These are phyloP conservation scores for Numida meleagris DNA, from an alignment of 2,113 vertebrate genomes.

Conservation along the genomic window DNA sequence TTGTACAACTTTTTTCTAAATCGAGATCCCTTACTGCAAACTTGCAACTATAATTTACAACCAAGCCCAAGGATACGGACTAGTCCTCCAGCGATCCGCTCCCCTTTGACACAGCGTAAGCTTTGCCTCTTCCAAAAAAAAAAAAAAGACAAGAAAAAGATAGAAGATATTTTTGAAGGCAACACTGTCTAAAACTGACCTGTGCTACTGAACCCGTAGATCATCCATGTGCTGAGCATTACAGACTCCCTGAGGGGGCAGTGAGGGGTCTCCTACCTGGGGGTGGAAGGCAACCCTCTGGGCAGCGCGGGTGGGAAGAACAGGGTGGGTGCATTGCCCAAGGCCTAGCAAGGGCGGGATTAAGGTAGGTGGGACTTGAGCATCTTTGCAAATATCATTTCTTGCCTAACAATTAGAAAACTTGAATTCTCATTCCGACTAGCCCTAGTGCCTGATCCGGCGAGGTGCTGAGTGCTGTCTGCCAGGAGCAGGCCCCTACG, in stretches of 20 bases:
- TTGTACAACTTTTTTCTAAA: constrained; percentile 7
- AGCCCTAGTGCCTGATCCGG: constrained; percentile 71
- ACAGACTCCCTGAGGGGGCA: not conserved
- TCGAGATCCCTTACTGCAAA: constrained; percentile 39
- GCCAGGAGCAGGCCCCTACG: constrained; percentile 42
- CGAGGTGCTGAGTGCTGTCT: constrained; percentile 69
- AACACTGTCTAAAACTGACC: constrained; percentile 46
- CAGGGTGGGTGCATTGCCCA: not conserved
- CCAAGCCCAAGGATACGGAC: constrained; percentile 43
- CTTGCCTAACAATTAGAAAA: constrained; percentile 70
- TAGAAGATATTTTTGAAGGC: constrained; percentile 59
- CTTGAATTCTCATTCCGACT: constrained; percentile 65
- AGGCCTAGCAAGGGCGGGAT: not conserved
- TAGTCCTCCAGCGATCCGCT: constrained; percentile 21
- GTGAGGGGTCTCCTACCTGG: not conserved
- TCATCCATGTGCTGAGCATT: not conserved
- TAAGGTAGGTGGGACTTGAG: constrained; percentile 35
- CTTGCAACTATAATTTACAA: constrained; percentile 47
- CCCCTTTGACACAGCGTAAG: constrained; percentile 18
- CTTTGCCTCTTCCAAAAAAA: constrained; percentile 44
- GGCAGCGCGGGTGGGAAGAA: not conserved
- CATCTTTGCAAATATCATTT: constrained; percentile 45
- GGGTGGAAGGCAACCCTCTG: not conserved
- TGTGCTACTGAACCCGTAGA: not conserved
- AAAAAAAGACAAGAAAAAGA: not conserved